phyloP scores from a whole-genome alignment of 2,797 vertebrate genomes.

The Meda fulgida region DNA sequence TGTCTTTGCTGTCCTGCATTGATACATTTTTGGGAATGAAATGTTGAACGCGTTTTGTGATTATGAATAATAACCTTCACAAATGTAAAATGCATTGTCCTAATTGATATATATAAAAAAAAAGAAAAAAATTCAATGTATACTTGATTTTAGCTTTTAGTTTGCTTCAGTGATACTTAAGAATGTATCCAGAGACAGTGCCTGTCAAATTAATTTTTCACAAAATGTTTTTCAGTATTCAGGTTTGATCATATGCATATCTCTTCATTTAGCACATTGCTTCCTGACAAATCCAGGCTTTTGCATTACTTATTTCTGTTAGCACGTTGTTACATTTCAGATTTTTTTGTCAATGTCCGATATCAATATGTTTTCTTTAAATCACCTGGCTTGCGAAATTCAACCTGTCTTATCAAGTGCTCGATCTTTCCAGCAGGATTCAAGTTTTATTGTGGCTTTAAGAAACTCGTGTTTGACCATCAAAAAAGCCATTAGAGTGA shows the following conservation, averaged over 20 bases:
- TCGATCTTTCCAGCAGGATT: background rate
- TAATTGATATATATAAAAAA: constrained; percentile 75
- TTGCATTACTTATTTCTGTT: background rate
- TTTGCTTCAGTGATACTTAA: background rate
- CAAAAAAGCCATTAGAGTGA: constrained; percentile 25
- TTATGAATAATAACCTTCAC: constrained; percentile 57
- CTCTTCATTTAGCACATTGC: background rate
- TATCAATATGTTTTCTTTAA: background rate
- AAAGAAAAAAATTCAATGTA: constrained; percentile 51
- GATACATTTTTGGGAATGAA: constrained; percentile 76
- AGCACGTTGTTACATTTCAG: background rate
- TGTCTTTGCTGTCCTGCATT: constrained; percentile 84
- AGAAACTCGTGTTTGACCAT: constrained; percentile 2
- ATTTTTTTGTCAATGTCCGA: background rate
- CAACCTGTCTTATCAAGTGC: background rate
- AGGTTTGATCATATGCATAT: background rate
- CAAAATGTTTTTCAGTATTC: background rate
- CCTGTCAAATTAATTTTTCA: background rate
- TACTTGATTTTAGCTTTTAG: constrained; percentile 40
- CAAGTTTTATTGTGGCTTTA: background rate
- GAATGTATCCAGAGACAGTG: background rate
- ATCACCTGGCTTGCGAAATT: background rate
- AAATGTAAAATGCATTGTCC: constrained; percentile 76
- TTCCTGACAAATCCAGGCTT: background rate
- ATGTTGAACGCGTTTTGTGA: constrained; percentile 57